A percentile compares a stretch with the other conserved stretches of the same genome.
phyloP scores from a whole-genome alignment of 2,888 invertebrate genomes.

The Molorchus minor region DNA sequence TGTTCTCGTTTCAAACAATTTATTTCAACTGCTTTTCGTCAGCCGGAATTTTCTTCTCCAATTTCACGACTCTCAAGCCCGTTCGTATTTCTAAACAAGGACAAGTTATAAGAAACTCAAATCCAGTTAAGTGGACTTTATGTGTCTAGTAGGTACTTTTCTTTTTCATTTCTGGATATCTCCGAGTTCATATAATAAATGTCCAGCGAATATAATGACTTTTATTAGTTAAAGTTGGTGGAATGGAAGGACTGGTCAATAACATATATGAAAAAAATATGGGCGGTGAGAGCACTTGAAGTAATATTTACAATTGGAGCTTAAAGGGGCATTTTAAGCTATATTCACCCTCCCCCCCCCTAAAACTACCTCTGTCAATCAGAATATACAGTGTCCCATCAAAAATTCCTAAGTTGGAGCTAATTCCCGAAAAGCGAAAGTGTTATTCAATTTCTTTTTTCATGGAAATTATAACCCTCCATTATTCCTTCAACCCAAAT shows the following conservation, averaged over 20 bases:
- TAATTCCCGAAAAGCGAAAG: too few species aligned
- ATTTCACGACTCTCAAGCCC: not conserved
- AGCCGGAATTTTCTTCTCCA: not conserved
- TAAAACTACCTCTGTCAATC: too few species aligned
- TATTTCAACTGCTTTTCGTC: not conserved
- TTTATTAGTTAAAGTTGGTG: constrained; percentile 4
- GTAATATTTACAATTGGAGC: too few species aligned
- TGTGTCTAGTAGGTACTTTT: constrained; percentile 1
- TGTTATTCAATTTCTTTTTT: too few species aligned
- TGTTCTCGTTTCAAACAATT: not conserved
- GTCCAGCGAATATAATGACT: constrained; percentile 3
- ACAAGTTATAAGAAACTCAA: constrained; percentile 17
- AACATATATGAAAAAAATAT: too few species aligned
- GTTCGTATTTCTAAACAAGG: constrained; percentile 13
- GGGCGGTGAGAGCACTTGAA: too few species aligned
- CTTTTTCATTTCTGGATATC: constrained; percentile 2
- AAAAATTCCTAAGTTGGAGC: too few species aligned
- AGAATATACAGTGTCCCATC: too few species aligned
- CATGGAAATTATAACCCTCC: too few species aligned
- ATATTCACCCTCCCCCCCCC: too few species aligned
- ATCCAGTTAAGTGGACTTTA: constrained; percentile 5
- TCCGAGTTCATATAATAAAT: not conserved
- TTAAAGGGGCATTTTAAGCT: too few species aligned
- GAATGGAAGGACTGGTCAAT: not conserved
- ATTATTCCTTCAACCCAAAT: too few species aligned